Conservation (phyloP, 2,113 vertebrate genomes). For the Hippocampus comes region DNA sequence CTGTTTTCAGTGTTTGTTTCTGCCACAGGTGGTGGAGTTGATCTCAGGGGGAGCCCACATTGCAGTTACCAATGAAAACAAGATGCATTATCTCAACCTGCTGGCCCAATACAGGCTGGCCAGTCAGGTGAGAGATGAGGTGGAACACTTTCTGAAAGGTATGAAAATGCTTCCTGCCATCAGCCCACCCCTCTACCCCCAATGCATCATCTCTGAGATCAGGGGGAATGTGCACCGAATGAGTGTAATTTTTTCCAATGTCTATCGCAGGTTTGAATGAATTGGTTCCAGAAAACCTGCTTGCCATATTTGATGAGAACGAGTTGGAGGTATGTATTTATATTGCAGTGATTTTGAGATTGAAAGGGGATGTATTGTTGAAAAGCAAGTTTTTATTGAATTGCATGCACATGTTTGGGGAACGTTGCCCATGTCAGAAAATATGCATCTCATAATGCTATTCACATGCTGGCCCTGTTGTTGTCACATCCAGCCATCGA, state of each 20-base stretch:
- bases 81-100: conserved; percentile 94
- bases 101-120: conserved; percentile 92
- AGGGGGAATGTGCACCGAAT: conserved; percentile 19
- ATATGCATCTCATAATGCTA: no score
- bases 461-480: no score
- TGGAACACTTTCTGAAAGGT: conserved; percentile 99
- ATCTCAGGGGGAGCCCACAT: conserved; percentile 91
- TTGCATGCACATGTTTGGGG: no score
- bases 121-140: conserved; percentile 93
- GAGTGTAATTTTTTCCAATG: conserved; percentile 28
- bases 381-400: not conserved
- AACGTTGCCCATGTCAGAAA: no score
- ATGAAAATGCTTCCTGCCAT: conserved; percentile 27
- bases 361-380: conserved; percentile 9
- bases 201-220: conserved; percentile 7
- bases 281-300: conserved; percentile 93
- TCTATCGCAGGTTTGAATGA: conserved; percentile 87
- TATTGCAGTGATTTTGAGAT: not conserved
- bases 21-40: conserved; percentile 85
- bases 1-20: not conserved
- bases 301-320: conserved; percentile 99
- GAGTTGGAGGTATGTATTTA: conserved; percentile 86
- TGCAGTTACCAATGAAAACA: conserved; percentile 93
- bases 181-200: not conserved
- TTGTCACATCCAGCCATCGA: no score